Evolutionary conservation across 2,797 vertebrate genomes (phyloP).

Genomic region (Macropus fuliginosus): DNA sequence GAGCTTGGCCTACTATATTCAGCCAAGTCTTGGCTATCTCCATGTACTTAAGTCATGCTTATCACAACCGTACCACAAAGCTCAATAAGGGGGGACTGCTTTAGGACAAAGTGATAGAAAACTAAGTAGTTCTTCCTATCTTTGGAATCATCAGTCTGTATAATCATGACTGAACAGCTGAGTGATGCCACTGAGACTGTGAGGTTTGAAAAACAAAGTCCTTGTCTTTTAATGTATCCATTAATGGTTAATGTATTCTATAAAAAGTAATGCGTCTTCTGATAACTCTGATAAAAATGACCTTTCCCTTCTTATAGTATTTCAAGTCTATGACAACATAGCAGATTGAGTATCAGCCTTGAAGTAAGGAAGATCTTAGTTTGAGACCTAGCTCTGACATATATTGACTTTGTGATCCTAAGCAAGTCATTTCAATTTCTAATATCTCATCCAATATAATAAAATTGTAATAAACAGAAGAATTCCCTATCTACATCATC

Average conservation of each 20-base stretch:
- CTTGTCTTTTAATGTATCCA: not conserved
- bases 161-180: not conserved
- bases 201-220: not conserved
- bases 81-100: slow-evolving; percentile 24
- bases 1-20: slow-evolving; percentile 29
- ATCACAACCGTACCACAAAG: slow-evolving; percentile 50
- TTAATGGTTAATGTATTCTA: not conserved
- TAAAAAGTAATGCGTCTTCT: not conserved
- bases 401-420: not conserved
- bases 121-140: slow-evolving; percentile 7
- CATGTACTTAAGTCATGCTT: slow-evolving; percentile 63
- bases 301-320: not conserved
- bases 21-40: slow-evolving; percentile 66
- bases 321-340: not conserved
- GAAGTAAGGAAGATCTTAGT: not conserved
- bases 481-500: not conserved
- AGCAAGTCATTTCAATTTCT: not conserved
- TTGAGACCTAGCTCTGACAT: no score
- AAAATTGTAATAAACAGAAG: not conserved
- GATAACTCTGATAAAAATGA: not conserved
- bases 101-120: not conserved
- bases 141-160: slow-evolving; percentile 18
- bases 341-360: not conserved
- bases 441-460: not conserved
- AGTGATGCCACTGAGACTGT: not conserved